Base-by-base conservation (phyloP, 2,888 invertebrate genomes). In the Harpalus rufipes region DNA sequence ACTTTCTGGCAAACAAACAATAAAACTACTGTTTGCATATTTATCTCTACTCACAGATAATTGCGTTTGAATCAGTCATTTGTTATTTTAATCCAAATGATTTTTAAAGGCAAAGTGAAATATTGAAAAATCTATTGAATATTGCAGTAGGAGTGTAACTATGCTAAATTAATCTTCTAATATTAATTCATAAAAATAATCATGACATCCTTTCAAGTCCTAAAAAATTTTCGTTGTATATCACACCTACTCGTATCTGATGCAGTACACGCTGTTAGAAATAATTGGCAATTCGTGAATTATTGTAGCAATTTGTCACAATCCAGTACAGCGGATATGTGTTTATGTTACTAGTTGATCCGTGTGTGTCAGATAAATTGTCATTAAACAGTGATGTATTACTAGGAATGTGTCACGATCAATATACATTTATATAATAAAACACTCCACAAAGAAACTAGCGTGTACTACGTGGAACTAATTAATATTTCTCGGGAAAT, bases 341-440 rank as follows among this genome's bases (percentile, higher is more conserved):
- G 39, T 68, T 68, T 39, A 39, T 39, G 32, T 68, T 39, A 39
- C 32, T 63, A 68, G 68, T 68, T 68, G 32, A 68, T 68, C 68
- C 68, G 39, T 68, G 32, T 68, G 68, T 68, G n/a, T n/a, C 68
- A 68, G 39, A 68, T 68, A 68, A 68, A 68, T 68, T 68, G 68
- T 25, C 68, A 68, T 39, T 68, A 68, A 68, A 68, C 68, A 14
- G 32, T 32, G 68, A 68, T 68, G 39, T 68, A 68, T 68, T 68
- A 68, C 68, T 7, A n/a, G 32, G 4, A 68, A 7, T n/a, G 39
- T 25, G 32, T 39, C 7, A 39, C 5, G 5, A 68, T 39, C 68
- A 25, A 68, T 68, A 39, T 39, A 68, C n/a, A 32, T 68, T 68
- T 25, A 39, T 39, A 68, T 32, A 25, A 63, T 63, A n/a, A 8